A percentile compares a stretch with the other conserved stretches of the same genome.
Conservation (phyloP, 2,888 invertebrate species). For the Serrognathus titanus region DNA sequence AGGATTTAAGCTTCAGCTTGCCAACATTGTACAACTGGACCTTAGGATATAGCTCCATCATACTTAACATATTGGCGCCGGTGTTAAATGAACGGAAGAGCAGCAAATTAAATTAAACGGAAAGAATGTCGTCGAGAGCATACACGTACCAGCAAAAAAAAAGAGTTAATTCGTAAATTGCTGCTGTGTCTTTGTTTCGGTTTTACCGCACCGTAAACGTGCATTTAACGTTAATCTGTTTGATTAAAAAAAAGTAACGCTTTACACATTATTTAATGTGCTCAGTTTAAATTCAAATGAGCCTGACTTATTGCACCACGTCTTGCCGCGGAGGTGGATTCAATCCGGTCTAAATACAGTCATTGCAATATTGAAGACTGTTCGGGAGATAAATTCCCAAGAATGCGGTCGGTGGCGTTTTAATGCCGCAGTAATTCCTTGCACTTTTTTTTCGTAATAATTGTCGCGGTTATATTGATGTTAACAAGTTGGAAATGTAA, state of each 20-base stretch:
- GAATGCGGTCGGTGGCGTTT: not conserved
- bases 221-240: no score
- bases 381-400: not conserved
- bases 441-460: not conserved
- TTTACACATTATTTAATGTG: no score
- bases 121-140: constrained; percentile 14
- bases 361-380: not conserved
- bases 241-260: no score
- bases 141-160: not conserved
- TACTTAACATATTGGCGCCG: constrained; percentile 28
- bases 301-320: not conserved
- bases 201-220: not conserved
- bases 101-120: constrained; percentile 32
- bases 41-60: constrained; percentile 19
- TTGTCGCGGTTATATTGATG: not conserved
- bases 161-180: not conserved
- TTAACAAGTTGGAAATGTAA: not conserved
- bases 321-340: not conserved
- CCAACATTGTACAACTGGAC: no score
- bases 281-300: no score
- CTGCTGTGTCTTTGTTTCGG: not conserved
- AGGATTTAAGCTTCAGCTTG: no score
- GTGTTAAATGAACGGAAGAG: constrained; percentile 25
- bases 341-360: not conserved
- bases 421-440: not conserved